Evolutionary conservation across 2,888 invertebrate genomes (phyloP).

Genomic region (Hirudinaria manillensis): DNA sequence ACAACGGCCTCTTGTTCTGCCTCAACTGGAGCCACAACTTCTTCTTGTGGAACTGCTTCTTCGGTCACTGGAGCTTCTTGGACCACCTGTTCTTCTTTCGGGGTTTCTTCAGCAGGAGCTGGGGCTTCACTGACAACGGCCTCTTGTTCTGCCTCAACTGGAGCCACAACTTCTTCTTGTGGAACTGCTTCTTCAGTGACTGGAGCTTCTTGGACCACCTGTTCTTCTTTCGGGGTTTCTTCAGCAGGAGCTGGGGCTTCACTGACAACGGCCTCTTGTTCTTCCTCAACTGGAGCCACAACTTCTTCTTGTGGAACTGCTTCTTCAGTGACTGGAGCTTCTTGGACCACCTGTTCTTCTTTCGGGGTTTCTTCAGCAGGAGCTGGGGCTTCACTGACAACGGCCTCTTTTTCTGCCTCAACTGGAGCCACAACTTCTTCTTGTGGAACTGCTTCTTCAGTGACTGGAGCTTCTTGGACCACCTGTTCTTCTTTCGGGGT

Average conservation of each 20-base stretch:
- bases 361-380: background rate
- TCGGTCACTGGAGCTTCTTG: too few species aligned
- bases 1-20: too few species aligned
- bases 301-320: background rate
- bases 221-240: too few species aligned
- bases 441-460: slow-evolving; percentile 16
- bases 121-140: too few species aligned
- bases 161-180: too few species aligned
- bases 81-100: too few species aligned
- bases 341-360: background rate
- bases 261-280: too few species aligned
- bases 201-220: too few species aligned
- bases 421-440: slow-evolving; percentile 20
- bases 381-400: background rate
- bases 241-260: background rate
- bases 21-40: background rate
- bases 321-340: background rate
- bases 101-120: too few species aligned
- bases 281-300: background rate
- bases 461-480: background rate
- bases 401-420: too few species aligned
- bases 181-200: too few species aligned
- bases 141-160: too few species aligned
- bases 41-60: background rate
- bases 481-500: background rate